phyloP scores from a whole-genome alignment of 2,113 vertebrate genomes.

The Seriola quinqueradiata region DNA sequence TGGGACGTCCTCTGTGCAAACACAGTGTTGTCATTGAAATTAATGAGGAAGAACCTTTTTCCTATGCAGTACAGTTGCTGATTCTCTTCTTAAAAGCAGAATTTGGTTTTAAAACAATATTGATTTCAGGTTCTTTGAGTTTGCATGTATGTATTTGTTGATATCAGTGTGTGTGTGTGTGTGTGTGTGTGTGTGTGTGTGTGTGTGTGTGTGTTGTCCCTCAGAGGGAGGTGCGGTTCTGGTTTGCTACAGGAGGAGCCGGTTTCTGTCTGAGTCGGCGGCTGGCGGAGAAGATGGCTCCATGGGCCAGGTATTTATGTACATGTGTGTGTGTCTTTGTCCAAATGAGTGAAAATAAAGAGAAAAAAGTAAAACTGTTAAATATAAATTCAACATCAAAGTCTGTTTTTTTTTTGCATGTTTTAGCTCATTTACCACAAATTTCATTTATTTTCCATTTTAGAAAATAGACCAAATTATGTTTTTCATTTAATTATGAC shows the following conservation, averaged over 20 bases:
- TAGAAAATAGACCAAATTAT: not conserved
- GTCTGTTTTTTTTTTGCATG: not conserved
- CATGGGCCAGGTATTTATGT: constrained; percentile 91
- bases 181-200: constrained; percentile 27
- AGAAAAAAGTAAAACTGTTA: not conserved
- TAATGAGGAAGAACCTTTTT: too few relatives aligned
- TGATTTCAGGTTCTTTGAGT: not conserved
- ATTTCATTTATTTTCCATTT: not conserved
- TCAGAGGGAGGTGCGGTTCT: constrained; percentile 91
- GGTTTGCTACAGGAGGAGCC: constrained; percentile 95
- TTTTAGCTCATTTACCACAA: not conserved
- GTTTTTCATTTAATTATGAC: constrained; percentile 6
- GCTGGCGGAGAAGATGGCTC: constrained; percentile 91
- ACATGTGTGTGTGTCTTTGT: not conserved
- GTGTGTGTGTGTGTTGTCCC: constrained; percentile 6
- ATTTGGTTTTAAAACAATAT: too few relatives aligned
- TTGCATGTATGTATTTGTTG: not conserved
- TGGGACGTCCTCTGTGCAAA: too few relatives aligned
- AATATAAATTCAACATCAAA: too few relatives aligned
- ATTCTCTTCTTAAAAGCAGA: too few relatives aligned
- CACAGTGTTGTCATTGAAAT: too few relatives aligned
- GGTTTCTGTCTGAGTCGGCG: constrained; percentile 93
- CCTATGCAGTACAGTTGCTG: not conserved
- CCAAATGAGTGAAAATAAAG: not conserved
- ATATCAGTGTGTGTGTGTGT: constrained; percentile 26